Base-by-base conservation (phyloP, 1,140 invertebrate species). In the Sycophila sp. region DNA sequence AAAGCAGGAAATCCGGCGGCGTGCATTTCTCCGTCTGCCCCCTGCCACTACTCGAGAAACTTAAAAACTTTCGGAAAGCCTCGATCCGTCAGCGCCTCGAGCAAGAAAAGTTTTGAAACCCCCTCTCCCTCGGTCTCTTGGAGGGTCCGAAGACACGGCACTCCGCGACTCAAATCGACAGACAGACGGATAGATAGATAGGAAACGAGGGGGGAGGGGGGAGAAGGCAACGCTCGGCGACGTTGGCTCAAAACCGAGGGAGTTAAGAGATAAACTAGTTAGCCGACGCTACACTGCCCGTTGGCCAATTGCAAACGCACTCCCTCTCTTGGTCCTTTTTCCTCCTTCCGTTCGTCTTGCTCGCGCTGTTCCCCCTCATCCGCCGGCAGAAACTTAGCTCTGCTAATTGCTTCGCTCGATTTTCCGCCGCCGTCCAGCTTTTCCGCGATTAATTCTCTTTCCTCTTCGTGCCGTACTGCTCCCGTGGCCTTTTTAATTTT, bases 341-440 rank as follows among this genome's bases (percentile, higher is more conserved):
- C 49, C 2, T 55, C 30, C n/a, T 17, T 5, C 28, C 15, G 11
- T 8, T 53, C 22, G 2, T 53, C 26, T 28, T 26, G 2, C 49
- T 30, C 26, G 8, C 26, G 26, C 26, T 11, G 2, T 30, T 53
- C 22, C 15, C 13, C n/a, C 30, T 22, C 30, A 34, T 47, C 11
- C 45, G 28, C 63, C 13, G 32, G 24, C 24, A 22, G 32, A 63
- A 74, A 71, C 49, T 70, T 69, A 32, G 47, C 38, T 62, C 59
- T 34, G 59, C 59, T 74, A 68, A 71, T 74, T 74, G 73, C 49
- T 62, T 58, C 30, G 51, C 51, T 66, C 47, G 53, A 66, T 71
- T 74, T 74, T 68, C 53, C 19, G n/a, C 28, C 59, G 38, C 63
- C 47, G 47, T 65, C 47, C n/a, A 30, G 53, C 42, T 53, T 60